A percentile compares a stretch with the other conserved stretches of the same genome.
Conservation (phyloP, 2,797 vertebrate genomes). For the Somateria mollissima region DNA sequence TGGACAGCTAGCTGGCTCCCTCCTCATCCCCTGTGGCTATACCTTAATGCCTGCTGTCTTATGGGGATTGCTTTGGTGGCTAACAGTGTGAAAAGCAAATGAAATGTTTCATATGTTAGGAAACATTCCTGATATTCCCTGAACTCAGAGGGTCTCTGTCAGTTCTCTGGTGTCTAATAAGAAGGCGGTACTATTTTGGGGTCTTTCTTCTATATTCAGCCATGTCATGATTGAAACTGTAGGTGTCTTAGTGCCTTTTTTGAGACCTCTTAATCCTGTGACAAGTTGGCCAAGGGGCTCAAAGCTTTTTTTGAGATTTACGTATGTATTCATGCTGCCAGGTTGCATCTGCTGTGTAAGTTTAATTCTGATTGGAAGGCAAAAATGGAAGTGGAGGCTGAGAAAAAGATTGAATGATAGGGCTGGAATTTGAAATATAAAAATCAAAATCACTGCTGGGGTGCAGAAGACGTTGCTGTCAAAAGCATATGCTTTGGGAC, state of each 20-base stretch:
- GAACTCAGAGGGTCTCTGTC: not conserved
- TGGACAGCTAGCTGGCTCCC: not conserved
- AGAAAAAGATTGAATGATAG: not conserved
- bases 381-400: not conserved
- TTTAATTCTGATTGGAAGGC: not conserved
- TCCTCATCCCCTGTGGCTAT: not conserved
- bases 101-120: not conserved
- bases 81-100: not conserved
- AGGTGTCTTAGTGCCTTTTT: not conserved
- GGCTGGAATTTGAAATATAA: not conserved
- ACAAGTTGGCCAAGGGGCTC: accelerated
- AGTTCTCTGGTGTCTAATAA: not conserved
- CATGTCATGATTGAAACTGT: not conserved
- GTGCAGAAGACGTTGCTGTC: conserved; percentile 11
- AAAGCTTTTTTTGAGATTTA: not conserved
- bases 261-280: not conserved
- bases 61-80: not conserved
- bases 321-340: not conserved
- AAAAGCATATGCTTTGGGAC: conserved; percentile 22
- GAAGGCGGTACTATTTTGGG: not conserved
- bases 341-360: not conserved
- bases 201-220: not conserved
- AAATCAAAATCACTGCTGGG: conserved; percentile 30
- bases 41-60: not conserved
- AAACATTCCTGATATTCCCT: not conserved